Evolutionary conservation across 2,797 vertebrate genomes (phyloP), one percentile per base, ranked within the genome.

Genomic region (Sparus aurata): DNA sequence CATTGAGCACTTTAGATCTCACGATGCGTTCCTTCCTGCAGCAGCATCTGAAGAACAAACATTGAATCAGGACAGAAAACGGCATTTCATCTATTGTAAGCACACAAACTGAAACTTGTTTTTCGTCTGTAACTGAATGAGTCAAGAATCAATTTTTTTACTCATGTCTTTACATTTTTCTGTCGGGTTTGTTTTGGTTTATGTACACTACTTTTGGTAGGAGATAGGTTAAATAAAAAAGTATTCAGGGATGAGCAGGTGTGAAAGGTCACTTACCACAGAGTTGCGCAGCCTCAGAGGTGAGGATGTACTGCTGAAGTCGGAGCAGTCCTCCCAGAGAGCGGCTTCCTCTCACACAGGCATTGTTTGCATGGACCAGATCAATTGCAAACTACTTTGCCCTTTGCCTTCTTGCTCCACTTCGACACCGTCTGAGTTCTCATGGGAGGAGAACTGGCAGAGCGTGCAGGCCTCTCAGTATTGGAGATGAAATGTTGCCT

Each of bases 351-450:
- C 74, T 85, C 68, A 63, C 38, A 70, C 68, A 53, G 60, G 53
- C 38, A 69, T 71, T 74, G 73, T 76, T 80, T 86, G 69, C 58
- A 79, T 55, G 60, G 70, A 67, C 49, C 65, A 82, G 70, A 89
- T 85, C 73, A 86, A 78, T 83, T 79, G 70, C 73, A 82, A 84
- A 77, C 62, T 68, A 73, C 38, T 76, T 69, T 78, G 73, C 75
- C 76, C 75, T 82, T 75, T 74, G 62, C 72, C 74, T 75, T 58
- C 59, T 66, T 64, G 45, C 61, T 66, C 65, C 57, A 75, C 62
- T 85, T 67, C 75, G 77, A 77, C 83, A 77, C 70, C 12, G 57
- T 57, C 53, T 60, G 62, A 68, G 65, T 79, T 58, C 77, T 80
- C 69, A 12, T 57, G 77, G 80, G 75, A 70, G 66, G 58, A 27